phyloP scores from a whole-genome alignment of 2,113 vertebrate genomes.

The Corynorhinus townsendii region DNA sequence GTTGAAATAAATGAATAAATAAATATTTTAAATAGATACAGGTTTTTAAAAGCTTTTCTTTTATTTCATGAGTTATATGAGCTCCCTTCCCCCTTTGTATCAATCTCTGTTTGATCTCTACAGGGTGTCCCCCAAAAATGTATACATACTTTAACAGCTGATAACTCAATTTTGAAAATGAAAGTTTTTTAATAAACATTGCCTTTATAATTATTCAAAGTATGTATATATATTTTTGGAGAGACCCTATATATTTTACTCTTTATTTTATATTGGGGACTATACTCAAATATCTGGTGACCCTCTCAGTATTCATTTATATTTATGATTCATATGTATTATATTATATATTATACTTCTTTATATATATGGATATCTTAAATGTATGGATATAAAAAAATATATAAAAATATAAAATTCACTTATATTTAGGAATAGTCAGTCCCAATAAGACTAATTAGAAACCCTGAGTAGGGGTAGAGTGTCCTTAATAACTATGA shows the following conservation, averaged over 20 bases:
- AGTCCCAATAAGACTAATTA: background rate
- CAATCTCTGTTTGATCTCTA: background rate
- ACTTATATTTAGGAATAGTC: background rate
- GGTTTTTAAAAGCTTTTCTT: background rate
- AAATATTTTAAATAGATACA: background rate
- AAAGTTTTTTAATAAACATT: too few relatives aligned
- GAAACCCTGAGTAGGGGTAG: background rate
- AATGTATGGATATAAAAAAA: background rate
- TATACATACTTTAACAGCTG: too few relatives aligned
- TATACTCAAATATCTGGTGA: background rate
- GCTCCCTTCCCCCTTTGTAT: background rate
- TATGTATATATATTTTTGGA: too few relatives aligned
- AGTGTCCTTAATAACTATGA: background rate
- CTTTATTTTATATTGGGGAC: background rate
- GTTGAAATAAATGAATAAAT: background rate
- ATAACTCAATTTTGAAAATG: too few relatives aligned
- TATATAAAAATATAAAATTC: background rate
- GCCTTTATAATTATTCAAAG: too few relatives aligned
- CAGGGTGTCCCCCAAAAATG: too few relatives aligned
- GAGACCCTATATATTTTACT: background rate
- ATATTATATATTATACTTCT: background rate
- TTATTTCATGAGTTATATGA: background rate
- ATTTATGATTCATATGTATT: background rate
- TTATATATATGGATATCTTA: background rate
- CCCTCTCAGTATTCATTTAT: background rate